These are phyloP conservation scores for Epizoanthus stellaris DNA, from an alignment of 92 coral and sea anemone species.

Conservation along the genomic window DNA sequence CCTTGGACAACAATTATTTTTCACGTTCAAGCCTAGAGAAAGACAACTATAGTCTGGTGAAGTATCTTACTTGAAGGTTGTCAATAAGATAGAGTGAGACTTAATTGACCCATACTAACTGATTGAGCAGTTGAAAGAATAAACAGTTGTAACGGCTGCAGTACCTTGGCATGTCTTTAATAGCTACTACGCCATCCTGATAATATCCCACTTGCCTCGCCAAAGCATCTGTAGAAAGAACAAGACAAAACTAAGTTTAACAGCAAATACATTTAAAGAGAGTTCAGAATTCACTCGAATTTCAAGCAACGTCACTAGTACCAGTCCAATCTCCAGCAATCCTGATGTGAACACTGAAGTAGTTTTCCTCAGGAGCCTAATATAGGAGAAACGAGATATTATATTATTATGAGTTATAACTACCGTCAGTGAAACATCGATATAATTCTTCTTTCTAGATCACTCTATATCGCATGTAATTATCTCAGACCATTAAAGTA, in stretches of 20 bases:
- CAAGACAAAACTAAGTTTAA: background rate
- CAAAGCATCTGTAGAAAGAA: slow-evolving; percentile 9
- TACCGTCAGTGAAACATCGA: background rate
- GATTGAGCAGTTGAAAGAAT: no score
- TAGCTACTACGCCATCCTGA: slow-evolving; percentile 19
- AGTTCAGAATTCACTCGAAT: background rate
- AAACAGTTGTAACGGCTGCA: no score
- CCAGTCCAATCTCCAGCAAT: slow-evolving; percentile 45
- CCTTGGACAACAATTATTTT: background rate
- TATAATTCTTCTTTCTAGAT: no score
- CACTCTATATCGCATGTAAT: no score
- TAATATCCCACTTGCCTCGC: slow-evolving; percentile 32
- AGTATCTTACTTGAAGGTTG: no score
- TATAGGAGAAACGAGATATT: no score
- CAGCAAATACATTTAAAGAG: background rate
- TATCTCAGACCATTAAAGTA: no score
- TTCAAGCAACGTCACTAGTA: background rate
- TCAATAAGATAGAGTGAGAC: no score
- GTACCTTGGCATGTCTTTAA: slow-evolving; percentile 44
- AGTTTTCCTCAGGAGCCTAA: slow-evolving; percentile 46
- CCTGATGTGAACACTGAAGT: slow-evolving; percentile 48
- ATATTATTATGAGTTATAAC: background rate
- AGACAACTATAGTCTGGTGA: no score
- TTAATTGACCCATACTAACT: no score
- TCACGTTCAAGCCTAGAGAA: no score